phyloP scores from a whole-genome alignment of 2,113 vertebrate species.

The Lepus europaeus region DNA sequence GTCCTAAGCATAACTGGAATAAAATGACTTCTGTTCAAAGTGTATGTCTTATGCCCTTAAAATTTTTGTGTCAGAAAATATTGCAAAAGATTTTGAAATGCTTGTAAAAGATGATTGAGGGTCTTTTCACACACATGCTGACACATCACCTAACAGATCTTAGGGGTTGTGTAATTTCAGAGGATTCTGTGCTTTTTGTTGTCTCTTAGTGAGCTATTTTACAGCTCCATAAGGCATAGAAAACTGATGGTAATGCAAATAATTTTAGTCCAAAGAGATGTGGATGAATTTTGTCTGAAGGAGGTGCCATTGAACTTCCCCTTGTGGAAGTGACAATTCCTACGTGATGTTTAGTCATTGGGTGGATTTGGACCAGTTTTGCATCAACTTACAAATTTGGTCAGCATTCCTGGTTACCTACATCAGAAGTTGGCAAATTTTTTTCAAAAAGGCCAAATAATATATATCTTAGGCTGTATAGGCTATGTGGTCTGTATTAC shows the following conservation, averaged over 20 bases:
- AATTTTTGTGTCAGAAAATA: conserved; percentile 40
- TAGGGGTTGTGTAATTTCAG: not conserved
- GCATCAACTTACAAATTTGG: conserved; percentile 9
- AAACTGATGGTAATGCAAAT: not conserved
- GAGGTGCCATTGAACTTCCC: not conserved
- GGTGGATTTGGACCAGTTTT: conserved; percentile 46
- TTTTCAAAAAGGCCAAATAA: not conserved
- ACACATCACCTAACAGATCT: not conserved
- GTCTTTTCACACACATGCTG: not conserved
- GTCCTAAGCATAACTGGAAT: not conserved
- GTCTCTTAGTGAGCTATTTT: conserved; percentile 26
- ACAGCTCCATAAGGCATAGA: not conserved
- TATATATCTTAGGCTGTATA: not conserved
- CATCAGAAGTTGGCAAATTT: not conserved
- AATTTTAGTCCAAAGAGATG: conserved; percentile 1
- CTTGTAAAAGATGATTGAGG: conserved; percentile 9
- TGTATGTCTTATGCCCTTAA: not conserved
- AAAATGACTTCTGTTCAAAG: not conserved
- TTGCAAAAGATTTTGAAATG: not conserved
- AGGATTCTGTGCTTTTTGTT: not conserved
- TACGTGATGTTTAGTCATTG: not conserved
- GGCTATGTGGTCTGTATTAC: not conserved
- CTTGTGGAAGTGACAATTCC: not conserved
- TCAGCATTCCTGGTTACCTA: not conserved
- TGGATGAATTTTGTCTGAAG: not conserved